Base-by-base conservation (phyloP, 1,140 invertebrate species). In the Elymnias hypermnestra region DNA sequence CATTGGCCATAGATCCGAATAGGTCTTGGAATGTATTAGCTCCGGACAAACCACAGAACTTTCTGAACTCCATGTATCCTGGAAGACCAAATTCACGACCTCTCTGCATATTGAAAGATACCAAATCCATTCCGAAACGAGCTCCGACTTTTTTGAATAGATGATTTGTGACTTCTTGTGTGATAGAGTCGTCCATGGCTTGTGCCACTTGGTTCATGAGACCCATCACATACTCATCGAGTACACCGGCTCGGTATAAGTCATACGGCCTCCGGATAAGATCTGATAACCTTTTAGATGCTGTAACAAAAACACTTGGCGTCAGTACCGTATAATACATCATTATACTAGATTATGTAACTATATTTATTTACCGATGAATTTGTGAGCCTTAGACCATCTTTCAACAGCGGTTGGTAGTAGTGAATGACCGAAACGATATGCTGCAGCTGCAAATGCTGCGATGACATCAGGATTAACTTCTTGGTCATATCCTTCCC, bases 101-200 rank as follows among this genome's bases (percentile, higher is more conserved):
- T 69, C 97, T 89, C 81, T 97, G 95, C 91, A 98, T 96, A 73
- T 98, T 98, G 67, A 98, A 95, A 1, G 96, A 95, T 2, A 97
- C 95, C 55, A 98, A 87, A 83, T 98, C 97, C 89, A 97, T 91
- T 53, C 96, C 96, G 67, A 94, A 95, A 26, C 93, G 89, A 28
- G 93, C 92, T 8, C 93, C 94, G 13, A 92, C 91, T 84, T 96
- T 96, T 76, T 96, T 96, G 82, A 97, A 96, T 21, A 97, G 84
- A 83, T 96, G 94, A 83, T 96, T 96, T 7, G 95, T 96, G 0
- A 97, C 95, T 87, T 97, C 94, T 86, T 95, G 94, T 0, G 95
- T 97, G 46, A 98, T 94, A 0, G 95, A 95, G 70, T 97, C 94
- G 64, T 98, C 96, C 94, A 97, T 97, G 62, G 95, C 95, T 85